Evolutionary conservation across 2,113 vertebrate genomes (phyloP).

Genomic region (Coptodon rendalli): DNA sequence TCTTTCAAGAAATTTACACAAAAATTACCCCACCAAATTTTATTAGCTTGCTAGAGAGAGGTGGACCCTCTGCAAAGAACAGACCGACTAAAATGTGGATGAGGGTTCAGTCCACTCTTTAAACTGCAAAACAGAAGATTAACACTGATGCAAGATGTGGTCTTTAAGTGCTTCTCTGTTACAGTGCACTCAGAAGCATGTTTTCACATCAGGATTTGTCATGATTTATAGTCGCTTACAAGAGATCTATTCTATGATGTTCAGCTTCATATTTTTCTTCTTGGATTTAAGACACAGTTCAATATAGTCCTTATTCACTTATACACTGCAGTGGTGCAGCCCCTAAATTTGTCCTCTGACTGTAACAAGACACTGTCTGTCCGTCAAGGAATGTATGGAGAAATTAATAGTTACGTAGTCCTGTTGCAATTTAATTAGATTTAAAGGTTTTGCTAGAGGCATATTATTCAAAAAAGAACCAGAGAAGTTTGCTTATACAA

Average conservation of each 20-base stretch:
- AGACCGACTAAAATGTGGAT: neutral
- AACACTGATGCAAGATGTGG: neutral
- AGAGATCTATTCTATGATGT: neutral
- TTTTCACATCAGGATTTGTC: neutral
- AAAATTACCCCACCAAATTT: neutral
- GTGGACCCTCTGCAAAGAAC: neutral
- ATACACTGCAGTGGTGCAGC: neutral
- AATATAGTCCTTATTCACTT: neutral
- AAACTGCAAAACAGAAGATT: neutral
- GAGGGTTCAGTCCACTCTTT: neutral
- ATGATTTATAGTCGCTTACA: neutral
- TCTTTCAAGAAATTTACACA: neutral
- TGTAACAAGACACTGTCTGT: neutral
- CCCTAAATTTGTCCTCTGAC: neutral
- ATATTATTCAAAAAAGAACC: neutral
- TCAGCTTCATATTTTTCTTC: neutral
- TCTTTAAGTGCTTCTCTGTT: neutral
- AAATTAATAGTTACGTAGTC: accelerated
- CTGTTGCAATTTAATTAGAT: neutral
- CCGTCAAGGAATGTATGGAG: neutral
- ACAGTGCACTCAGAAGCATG: neutral
- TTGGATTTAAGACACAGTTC: neutral
- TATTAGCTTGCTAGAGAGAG: neutral
- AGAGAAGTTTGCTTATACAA: neutral
- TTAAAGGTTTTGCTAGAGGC: neutral